Evolutionary conservation across 2,888 invertebrate species (phyloP).

Genomic region (Melitaea athalia): DNA sequence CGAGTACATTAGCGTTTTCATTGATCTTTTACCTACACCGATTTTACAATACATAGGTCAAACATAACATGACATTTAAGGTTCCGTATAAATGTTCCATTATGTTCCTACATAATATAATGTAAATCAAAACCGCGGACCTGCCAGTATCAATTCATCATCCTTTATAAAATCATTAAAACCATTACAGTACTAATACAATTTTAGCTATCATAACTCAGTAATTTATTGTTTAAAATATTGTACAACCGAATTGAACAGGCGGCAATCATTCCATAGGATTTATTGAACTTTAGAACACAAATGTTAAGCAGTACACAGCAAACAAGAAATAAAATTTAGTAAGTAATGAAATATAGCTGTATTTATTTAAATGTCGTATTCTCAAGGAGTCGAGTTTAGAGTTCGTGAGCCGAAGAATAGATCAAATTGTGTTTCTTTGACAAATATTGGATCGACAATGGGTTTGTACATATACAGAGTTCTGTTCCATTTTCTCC

Average conservation of each 20-base stretch:
- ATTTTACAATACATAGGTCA: too few species aligned
- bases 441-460: slow-evolving; percentile 25
- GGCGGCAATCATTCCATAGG: slow-evolving; percentile 1
- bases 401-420: slow-evolving; percentile 15
- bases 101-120: too few species aligned
- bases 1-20: too few species aligned
- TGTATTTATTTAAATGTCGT: slow-evolving; percentile 1
- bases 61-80: too few species aligned
- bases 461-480: slow-evolving; percentile 6
- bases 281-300: slow-evolving; percentile 7
- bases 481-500: neutral
- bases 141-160: too few species aligned
- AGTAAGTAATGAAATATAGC: neutral
- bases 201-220: neutral
- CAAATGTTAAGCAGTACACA: slow-evolving; percentile 9
- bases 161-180: neutral
- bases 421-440: slow-evolving; percentile 13
- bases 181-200: neutral
- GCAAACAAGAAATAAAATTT: neutral
- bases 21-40: too few species aligned
- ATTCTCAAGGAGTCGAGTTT: slow-evolving; percentile 15
- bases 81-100: too few species aligned
- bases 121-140: too few species aligned
- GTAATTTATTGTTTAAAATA: neutral
- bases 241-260: neutral